Conservation (phyloP, 2,797 vertebrate genomes). For the Micrastur ruficollis region DNA sequence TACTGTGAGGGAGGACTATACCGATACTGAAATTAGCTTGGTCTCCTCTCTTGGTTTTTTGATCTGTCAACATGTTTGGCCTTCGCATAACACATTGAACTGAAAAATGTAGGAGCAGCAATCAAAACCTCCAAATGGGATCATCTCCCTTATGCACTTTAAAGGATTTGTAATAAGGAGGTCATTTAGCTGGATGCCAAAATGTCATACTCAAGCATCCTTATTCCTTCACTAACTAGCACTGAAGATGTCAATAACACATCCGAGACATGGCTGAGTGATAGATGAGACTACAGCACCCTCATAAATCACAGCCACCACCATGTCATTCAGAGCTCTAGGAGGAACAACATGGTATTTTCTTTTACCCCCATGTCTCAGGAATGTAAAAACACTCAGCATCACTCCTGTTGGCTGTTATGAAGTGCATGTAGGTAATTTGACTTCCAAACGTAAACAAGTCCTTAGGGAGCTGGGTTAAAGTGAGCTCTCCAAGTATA, state of each 20-base stretch:
- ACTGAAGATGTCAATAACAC: background rate
- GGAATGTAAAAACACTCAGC: background rate
- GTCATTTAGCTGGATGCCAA: background rate
- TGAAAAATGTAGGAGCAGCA: background rate
- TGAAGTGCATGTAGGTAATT: background rate
- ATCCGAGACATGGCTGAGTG: background rate
- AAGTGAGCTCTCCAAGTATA: background rate
- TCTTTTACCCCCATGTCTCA: background rate
- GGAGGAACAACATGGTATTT: background rate
- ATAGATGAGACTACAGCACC: background rate
- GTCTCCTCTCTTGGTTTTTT: background rate
- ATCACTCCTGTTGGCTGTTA: background rate
- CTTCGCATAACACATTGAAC: background rate
- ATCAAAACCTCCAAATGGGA: background rate
- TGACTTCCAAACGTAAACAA: background rate
- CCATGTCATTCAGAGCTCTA: background rate
- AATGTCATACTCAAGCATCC: background rate
- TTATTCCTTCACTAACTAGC: background rate
- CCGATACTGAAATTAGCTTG: background rate
- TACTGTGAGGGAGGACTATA: background rate
- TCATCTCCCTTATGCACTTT: background rate
- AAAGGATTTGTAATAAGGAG: background rate
- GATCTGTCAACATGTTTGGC: background rate
- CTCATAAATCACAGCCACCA: background rate
- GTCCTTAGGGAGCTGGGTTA: background rate